Base-by-base conservation (phyloP, 53 echinoderm and acorn worm species). In the Hippasteria phrygiana region DNA sequence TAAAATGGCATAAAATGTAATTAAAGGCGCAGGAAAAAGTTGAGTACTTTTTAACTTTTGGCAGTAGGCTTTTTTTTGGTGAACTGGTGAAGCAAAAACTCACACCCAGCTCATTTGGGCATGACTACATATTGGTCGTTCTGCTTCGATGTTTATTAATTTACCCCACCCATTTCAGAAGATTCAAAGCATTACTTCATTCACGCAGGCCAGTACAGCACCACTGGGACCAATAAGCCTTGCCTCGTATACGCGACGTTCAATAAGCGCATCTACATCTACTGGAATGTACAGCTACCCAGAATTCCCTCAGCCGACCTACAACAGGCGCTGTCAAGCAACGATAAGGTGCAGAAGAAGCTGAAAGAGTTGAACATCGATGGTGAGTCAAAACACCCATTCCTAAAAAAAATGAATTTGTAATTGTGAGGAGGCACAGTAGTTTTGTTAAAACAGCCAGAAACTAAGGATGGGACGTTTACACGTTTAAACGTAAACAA, bases 241-340 rank as follows among this genome's bases (percentile, higher is more conserved):
- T 95, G 95, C 45, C 91, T 97, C 17, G 97, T 97, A 28, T 97
- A 97, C 50, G 98, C 92, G 10, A 97, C 98, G 17, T 97, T 95
- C 84, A 91, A 95, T 82, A 97, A 95, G 41, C 92, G 94, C 54
- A 97, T 97, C 55, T 97, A 94, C 74, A 71, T 97, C 29, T 97
- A 94, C 69, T 97, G 95, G 94, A 94, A 97, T 62, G 98, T 95
- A 9, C 91, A 92, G 34, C 71, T 95, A 16, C 94, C 95, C 17
- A 53, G 93, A 50, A 98, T 98, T 42, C 87, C 93, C 17, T 96
- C 98, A 0, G 87, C 93, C 0, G 94, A 92, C 37, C 91, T 98
- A 37, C 72, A 91, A 33, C 93, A 95, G 74, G 89, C 94, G 7
- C 71, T 96, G 38, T 62, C 87, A 13, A 42, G 76, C 13, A 92